A percentile compares a stretch with the other conserved stretches of the same genome.
Conservation (phyloP, 2,113 vertebrate species). For the Catharus minimus region DNA sequence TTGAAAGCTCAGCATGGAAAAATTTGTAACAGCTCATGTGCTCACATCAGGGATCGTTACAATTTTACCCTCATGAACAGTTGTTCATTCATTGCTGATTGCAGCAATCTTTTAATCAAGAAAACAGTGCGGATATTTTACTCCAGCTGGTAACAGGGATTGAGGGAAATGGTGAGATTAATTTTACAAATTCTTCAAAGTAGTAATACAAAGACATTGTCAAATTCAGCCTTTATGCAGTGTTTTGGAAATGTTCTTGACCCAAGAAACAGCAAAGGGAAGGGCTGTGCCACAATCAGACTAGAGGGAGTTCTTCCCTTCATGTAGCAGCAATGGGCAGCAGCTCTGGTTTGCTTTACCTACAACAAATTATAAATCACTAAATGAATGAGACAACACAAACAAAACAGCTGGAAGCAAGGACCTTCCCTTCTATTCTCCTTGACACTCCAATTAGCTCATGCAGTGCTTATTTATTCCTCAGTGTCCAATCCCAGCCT, state of each 20-base stretch:
- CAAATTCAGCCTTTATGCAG: not conserved
- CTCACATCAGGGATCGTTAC: slow-evolving; percentile 28
- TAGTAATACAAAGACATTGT: not conserved
- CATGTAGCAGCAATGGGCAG: not conserved
- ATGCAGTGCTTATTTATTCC: not conserved
- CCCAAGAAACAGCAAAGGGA: not conserved
- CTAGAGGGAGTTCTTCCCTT: not conserved
- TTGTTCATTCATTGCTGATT: slow-evolving; percentile 48
- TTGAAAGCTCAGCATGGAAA: slow-evolving; percentile 47
- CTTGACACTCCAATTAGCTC: not conserved
- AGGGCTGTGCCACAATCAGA: not conserved
- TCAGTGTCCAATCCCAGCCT: not conserved
- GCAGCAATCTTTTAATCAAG: slow-evolving; percentile 65
- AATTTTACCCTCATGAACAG: slow-evolving; percentile 34
- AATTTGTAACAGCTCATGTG: slow-evolving; percentile 33
- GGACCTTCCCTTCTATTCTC: not conserved
- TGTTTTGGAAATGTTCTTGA: not conserved
- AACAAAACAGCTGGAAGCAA: slow-evolving; percentile 15
- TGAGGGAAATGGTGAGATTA: not conserved
- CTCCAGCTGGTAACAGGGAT: slow-evolving; percentile 8
- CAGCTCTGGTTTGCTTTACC: slow-evolving; percentile 6
- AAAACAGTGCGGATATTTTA: slow-evolving; percentile 31
- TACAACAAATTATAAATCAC: slow-evolving; percentile 13
- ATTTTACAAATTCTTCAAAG: slow-evolving; percentile 29
- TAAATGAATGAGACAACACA: not conserved